Evolutionary conservation across 2,113 vertebrate genomes (phyloP).

Genomic region (Chascanopsetta lugubris): DNA sequence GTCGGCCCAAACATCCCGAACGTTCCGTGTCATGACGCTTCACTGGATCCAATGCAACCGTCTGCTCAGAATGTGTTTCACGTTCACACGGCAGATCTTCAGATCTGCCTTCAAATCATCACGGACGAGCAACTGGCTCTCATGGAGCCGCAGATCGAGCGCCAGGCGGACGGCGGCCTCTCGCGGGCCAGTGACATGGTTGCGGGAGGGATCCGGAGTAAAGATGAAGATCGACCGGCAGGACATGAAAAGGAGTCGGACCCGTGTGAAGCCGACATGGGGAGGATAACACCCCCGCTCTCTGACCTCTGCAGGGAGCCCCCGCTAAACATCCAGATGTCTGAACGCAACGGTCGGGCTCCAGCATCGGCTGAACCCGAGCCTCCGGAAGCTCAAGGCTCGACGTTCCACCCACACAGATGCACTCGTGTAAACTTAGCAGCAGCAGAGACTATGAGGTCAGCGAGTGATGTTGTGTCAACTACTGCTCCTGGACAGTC

Average conservation of each 20-base stretch:
- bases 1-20: not conserved
- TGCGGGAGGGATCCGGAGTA: conserved; percentile 7
- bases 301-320: conserved; percentile 15
- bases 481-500: conserved; percentile 28
- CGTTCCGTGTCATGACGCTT: conserved; percentile 37
- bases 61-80: conserved; percentile 74
- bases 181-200: conserved; percentile 7
- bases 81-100: conserved; percentile 78
- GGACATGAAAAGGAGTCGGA: conserved; percentile 15
- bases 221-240: conserved; percentile 11
- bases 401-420: conserved; percentile 21
- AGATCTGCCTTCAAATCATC: conserved; percentile 82
- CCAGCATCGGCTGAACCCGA: conserved; percentile 11
- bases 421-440: conserved; percentile 12
- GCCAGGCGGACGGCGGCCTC: conserved; percentile 13
- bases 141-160: conserved; percentile 77
- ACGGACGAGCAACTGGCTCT: conserved; percentile 81
- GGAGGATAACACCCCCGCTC: conserved; percentile 18
- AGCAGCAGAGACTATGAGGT: conserved; percentile 24
- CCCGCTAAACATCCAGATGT: conserved; percentile 10
- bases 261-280: conserved; percentile 1
- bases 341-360: conserved; percentile 11
- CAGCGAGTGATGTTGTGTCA: conserved; percentile 10
- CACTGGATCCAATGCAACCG: conserved; percentile 47
- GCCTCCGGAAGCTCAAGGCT: conserved; percentile 10